Conservation (phyloP, 1,140 invertebrate genomes). For the Drosophila watanabei region DNA sequence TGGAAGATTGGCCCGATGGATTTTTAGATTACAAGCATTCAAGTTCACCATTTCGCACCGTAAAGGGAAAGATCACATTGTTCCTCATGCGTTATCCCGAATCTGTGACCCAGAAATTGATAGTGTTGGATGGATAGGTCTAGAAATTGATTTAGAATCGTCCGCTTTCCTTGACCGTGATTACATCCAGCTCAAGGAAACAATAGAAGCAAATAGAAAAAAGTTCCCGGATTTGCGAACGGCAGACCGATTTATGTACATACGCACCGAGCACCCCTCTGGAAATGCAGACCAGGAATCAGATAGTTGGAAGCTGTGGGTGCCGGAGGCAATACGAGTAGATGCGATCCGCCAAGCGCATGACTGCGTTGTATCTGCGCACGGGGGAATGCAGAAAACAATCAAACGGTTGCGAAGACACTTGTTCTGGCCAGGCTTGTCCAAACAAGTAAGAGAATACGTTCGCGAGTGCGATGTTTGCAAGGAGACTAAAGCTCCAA, state of each 20-base stretch:
- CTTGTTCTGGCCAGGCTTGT: no score
- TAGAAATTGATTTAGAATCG: conserved; percentile 14
- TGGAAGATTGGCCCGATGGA: neutral
- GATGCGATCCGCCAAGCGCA: conserved; percentile 2
- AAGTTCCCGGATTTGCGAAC: conserved; percentile 6
- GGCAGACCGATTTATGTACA: conserved; percentile 1
- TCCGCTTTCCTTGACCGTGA: neutral
- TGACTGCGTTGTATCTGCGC: conserved; percentile 1
- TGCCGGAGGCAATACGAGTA: conserved; percentile 1
- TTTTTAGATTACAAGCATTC: neutral
- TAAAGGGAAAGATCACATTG: conserved; percentile 16
- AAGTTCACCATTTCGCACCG: neutral
- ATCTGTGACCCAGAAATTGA: neutral
- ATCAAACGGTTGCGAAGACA: neutral
- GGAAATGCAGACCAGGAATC: neutral
- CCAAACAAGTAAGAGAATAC: no score
- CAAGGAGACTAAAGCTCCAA: conserved; percentile 16
- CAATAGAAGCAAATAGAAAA: neutral
- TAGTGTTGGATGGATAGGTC: conserved; percentile 15
- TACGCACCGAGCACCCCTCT: conserved; percentile 3
- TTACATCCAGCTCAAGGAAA: neutral
- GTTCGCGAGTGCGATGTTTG: conserved; percentile 8
- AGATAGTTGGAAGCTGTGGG: conserved; percentile 9
- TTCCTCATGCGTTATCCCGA: conserved; percentile 9
- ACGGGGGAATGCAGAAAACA: conserved; percentile 19